A percentile compares a stretch with the other conserved stretches of the same genome.
Conservation (phyloP, 2,113 vertebrate species). For the Istiophorus platypterus region DNA sequence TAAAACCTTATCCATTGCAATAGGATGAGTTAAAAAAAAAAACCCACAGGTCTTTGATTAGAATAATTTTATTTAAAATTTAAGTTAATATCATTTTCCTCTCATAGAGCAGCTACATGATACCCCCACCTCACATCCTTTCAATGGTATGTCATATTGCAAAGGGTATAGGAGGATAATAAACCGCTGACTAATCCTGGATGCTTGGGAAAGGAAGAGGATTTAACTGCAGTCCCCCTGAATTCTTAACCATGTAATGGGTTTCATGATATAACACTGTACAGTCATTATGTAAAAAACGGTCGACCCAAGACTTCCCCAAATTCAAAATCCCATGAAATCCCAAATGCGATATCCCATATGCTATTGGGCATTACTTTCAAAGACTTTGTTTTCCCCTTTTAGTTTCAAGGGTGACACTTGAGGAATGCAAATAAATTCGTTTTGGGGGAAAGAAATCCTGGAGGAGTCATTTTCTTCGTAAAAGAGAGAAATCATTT, state of each 20-base stretch:
- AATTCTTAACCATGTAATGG: constrained; percentile 28
- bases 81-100: not conserved
- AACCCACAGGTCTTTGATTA: not conserved
- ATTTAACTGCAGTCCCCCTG: constrained; percentile 37
- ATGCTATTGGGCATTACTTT: not conserved
- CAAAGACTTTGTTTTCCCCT: not conserved
- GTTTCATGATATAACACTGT: constrained; percentile 17
- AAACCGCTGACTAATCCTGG: constrained; percentile 67
- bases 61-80: constrained; percentile 1
- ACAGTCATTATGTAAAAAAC: not conserved
- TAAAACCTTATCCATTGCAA: not conserved
- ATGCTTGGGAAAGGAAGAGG: constrained; percentile 25
- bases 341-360: not conserved
- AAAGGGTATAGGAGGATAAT: constrained; percentile 32
- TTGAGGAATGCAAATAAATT: not conserved
- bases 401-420: not conserved
- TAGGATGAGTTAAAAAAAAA: not conserved
- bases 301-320: not conserved
- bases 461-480: no score
- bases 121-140: not conserved
- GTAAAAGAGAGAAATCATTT: not conserved
- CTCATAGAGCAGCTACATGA: not conserved
- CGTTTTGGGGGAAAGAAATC: not conserved
- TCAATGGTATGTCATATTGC: constrained; percentile 19
- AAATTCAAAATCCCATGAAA: constrained; percentile 4